A percentile compares a stretch with the other conserved stretches of the same genome.
phyloP scores from a whole-genome alignment of 2,888 invertebrate species.

The Parasteatoda lunata region DNA sequence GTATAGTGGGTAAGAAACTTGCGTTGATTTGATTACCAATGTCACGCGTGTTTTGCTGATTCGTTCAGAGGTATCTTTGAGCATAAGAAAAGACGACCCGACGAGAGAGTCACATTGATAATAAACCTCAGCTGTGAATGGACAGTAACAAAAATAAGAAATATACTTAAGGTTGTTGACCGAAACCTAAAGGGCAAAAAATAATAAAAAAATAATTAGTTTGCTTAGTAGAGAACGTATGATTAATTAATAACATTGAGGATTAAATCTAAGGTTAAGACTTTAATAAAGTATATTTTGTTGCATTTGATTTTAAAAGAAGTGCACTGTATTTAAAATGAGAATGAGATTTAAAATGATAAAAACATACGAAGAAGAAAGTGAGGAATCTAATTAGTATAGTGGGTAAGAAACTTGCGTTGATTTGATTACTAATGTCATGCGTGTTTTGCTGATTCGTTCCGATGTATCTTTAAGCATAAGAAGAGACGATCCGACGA shows the following conservation, averaged over 20 bases:
- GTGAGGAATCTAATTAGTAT: slow-evolving; percentile 56
- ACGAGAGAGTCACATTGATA: neutral
- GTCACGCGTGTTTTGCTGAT: slow-evolving; percentile 49
- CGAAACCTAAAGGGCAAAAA: no score
- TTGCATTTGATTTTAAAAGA: no score
- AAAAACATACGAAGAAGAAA: slow-evolving; percentile 40
- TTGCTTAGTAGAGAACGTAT: no score
- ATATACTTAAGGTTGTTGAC: no score
- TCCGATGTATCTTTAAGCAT: neutral
- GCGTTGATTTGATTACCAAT: slow-evolving; percentile 60
- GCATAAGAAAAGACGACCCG: slow-evolving; percentile 30
- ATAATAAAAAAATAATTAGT: no score
- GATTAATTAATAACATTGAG: no score
- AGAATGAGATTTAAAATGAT: no score
- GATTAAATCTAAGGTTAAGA: no score
- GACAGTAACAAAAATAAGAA: no score
- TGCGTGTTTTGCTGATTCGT: slow-evolving; percentile 35
- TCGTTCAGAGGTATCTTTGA: neutral
- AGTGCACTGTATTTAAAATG: no score
- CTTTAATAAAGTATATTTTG: no score
- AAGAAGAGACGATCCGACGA: slow-evolving; percentile 32
- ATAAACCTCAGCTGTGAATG: no score
- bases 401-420: slow-evolving; percentile 44
- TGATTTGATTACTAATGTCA: slow-evolving; percentile 62
- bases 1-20: slow-evolving; percentile 45